These are phyloP conservation scores for Apamea monoglypha DNA, from an alignment of 2,888 invertebrate species.

Conservation along the genomic window DNA sequence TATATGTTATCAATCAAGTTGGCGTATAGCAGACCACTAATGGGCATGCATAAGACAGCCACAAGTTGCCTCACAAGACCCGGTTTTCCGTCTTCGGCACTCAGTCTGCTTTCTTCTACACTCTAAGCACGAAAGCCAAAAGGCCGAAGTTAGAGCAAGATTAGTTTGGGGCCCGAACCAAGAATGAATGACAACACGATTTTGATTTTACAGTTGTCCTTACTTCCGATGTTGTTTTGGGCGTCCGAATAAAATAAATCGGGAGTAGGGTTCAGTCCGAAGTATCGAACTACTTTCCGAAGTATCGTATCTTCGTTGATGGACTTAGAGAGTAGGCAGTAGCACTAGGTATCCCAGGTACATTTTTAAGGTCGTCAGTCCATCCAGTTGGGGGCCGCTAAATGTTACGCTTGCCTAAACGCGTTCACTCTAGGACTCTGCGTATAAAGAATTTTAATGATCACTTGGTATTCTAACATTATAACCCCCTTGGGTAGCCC, in stretches of 20 bases:
- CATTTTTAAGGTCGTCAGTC: not conserved
- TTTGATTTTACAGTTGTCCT: no score
- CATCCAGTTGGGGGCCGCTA: not conserved
- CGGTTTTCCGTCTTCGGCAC: no score
- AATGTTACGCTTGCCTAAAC: not conserved
- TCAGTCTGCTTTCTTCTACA: no score
- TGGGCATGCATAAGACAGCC: not conserved
- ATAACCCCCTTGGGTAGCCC: constrained; percentile 5
- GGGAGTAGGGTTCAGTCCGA: no score
- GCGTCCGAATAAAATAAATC: no score
- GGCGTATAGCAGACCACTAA: not conserved
- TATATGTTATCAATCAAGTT: not conserved
- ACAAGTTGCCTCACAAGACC: no score
- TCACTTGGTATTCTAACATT: constrained; percentile 20
- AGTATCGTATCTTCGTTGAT: not conserved
- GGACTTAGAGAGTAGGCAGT: not conserved
- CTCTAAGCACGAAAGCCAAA: no score
- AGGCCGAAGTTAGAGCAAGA: no score
- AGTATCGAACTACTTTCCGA: not conserved
- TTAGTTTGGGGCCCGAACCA: no score
- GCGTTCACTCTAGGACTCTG: not conserved
- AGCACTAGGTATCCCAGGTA: not conserved
- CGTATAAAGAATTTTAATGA: constrained; percentile 28
- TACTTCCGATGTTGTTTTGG: no score
- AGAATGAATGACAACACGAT: no score